Percentiles rank a stretch among this genome's conserved stretches.
phyloP scores from a whole-genome alignment of 2,888 invertebrate genomes.

The Calameuta pallipes region DNA sequence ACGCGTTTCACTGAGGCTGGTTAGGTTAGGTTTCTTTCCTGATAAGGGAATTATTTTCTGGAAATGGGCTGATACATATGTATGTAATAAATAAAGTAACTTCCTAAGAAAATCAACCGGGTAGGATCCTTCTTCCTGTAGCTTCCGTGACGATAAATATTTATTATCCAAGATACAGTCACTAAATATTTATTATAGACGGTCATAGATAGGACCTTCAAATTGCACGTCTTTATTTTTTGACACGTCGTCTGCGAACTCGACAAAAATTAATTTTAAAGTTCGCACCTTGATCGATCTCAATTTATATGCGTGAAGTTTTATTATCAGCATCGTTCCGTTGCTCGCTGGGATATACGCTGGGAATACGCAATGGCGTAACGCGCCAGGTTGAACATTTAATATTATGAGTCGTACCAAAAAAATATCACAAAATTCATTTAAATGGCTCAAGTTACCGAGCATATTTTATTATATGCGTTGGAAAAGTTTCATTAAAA shows the following conservation, averaged over 20 bases:
- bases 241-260: background rate
- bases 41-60: background rate
- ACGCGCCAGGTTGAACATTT: background rate
- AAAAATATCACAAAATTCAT: background rate
- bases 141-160: background rate
- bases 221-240: background rate
- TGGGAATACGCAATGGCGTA: background rate
- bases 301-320: slow-evolving; percentile 39
- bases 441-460: background rate
- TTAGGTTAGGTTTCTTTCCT: background rate
- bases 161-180: background rate
- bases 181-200: too few species aligned
- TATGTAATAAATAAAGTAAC: background rate
- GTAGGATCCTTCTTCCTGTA: background rate
- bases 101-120: background rate
- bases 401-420: background rate
- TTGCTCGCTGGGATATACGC: background rate
- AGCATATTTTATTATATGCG: background rate
- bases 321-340: background rate
- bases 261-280: slow-evolving; percentile 45
- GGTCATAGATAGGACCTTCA: background rate
- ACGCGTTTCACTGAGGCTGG: background rate
- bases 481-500: background rate
- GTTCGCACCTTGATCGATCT: slow-evolving; percentile 39
- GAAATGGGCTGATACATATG: background rate